phyloP scores from a whole-genome alignment of 2,888 invertebrate genomes.

The Aleiodes testaceus region DNA sequence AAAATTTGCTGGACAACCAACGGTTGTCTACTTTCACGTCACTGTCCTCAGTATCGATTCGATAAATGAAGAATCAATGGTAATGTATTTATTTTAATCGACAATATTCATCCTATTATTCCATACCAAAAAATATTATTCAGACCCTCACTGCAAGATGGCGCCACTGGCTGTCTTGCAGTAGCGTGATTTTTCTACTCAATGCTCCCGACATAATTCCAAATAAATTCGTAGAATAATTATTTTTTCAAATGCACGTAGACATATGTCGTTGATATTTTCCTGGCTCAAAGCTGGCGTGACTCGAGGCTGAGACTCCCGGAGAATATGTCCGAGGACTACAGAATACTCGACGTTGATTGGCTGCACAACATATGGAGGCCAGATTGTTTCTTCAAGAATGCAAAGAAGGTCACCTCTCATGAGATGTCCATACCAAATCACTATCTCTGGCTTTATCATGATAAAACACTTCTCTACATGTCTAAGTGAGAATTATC shows the following conservation, averaged over 20 bases:
- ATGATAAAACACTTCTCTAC: conserved; percentile 92
- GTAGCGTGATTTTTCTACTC: neutral
- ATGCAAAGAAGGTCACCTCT: conserved; percentile 93
- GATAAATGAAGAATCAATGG: conserved; percentile 97
- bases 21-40: conserved; percentile 92
- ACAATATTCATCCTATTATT: conserved; percentile 71
- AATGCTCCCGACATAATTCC: too few relatives aligned
- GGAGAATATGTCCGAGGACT: conserved; percentile 94
- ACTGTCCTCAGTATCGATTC: conserved; percentile 93
- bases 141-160: neutral
- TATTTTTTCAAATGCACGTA: conserved; percentile 63
- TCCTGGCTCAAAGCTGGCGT: conserved; percentile 93
- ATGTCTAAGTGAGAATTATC: conserved; percentile 87
- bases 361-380: conserved; percentile 94
- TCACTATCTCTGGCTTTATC: conserved; percentile 93
- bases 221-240: too few relatives aligned
- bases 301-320: conserved; percentile 90
- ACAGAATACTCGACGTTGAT: conserved; percentile 90
- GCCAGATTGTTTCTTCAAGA: conserved; percentile 95
- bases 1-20: conserved; percentile 88
- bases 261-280: conserved; percentile 95
- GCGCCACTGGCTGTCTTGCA: neutral
- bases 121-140: neutral
- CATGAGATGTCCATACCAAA: conserved; percentile 97
- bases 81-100: conserved; percentile 66